A percentile compares a stretch with the other conserved stretches of the same genome.
These are phyloP conservation scores for Tenualosa ilisha DNA, from an alignment of 2,797 vertebrate species.

Conservation along the genomic window DNA sequence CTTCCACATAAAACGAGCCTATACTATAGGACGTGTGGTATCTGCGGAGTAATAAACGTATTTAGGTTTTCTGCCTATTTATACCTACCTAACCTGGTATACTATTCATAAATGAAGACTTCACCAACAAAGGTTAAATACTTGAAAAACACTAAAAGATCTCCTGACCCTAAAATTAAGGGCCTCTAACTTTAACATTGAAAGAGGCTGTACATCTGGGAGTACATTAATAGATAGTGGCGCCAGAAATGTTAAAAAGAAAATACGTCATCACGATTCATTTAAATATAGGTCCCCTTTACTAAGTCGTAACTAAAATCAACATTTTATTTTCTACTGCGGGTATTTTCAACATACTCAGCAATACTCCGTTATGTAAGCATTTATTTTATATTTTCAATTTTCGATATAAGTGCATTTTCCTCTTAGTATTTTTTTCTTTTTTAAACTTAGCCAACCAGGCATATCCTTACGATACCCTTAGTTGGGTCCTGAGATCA, in stretches of 20 bases:
- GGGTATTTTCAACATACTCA: neutral
- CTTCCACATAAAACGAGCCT: neutral
- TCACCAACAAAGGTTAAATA: neutral
- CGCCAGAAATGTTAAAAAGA: conserved; percentile 19
- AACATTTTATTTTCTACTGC: neutral
- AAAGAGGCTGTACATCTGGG: too few species aligned
- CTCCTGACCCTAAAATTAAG: neutral
- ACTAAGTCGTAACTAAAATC: neutral
- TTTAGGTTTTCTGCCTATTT: neutral
- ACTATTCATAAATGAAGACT: neutral
- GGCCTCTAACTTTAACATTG: too few species aligned
- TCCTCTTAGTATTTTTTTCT: neutral
- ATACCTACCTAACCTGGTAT: neutral
- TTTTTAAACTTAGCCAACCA: neutral
- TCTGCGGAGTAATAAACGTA: neutral
- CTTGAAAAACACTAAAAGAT: neutral
- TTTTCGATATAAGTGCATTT: neutral
- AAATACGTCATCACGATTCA: neutral
- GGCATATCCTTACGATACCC: neutral
- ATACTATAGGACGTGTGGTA: neutral
- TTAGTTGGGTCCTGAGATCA: neutral
- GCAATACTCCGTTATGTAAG: neutral
- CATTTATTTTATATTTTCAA: too few species aligned
- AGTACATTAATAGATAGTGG: neutral
- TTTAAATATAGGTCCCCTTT: conserved; percentile 6